Percentiles rank a stretch among this genome's conserved stretches.
Conservation (phyloP, 2,797 vertebrate genomes). For the Eupleurogrammus muticus region DNA sequence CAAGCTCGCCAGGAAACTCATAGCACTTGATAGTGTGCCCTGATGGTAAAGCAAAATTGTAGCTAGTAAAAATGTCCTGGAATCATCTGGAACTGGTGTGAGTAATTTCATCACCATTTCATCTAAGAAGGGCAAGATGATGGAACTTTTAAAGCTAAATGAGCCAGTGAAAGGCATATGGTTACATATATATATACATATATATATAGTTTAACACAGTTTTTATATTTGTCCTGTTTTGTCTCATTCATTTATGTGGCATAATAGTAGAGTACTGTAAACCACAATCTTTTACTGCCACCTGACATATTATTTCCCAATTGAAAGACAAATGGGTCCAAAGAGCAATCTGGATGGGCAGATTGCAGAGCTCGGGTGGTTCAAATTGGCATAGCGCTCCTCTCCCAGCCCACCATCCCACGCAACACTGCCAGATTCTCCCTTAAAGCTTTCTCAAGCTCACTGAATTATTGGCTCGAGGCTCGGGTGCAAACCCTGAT, state of each 20-base stretch:
- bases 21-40: slow-evolving; percentile 8
- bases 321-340: slow-evolving; percentile 56
- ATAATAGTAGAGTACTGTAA: slow-evolving; percentile 10
- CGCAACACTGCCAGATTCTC: slow-evolving; percentile 55
- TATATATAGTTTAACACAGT: too few species aligned
- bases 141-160: slow-evolving; percentile 18
- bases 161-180: slow-evolving; percentile 11
- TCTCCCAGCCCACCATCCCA: slow-evolving; percentile 30
- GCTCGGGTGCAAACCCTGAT: slow-evolving; percentile 45
- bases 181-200: too few species aligned
- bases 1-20: not conserved
- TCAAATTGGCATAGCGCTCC: slow-evolving; percentile 54
- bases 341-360: slow-evolving; percentile 75
- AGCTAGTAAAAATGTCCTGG: slow-evolving; percentile 13
- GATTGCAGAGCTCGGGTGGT: slow-evolving; percentile 67
- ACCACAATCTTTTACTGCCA: slow-evolving; percentile 21
- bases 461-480: slow-evolving; percentile 53
- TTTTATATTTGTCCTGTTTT: not conserved
- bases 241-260: not conserved
- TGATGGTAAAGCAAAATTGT: slow-evolving; percentile 9
- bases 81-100: slow-evolving; percentile 26
- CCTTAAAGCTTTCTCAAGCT: slow-evolving; percentile 61
- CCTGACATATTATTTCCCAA: slow-evolving; percentile 38
- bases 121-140: slow-evolving; percentile 4
- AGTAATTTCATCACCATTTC: slow-evolving; percentile 12